Evolutionary conservation across 2,797 vertebrate species (phyloP).

Genomic region (Anabacerthia variegaticeps): DNA sequence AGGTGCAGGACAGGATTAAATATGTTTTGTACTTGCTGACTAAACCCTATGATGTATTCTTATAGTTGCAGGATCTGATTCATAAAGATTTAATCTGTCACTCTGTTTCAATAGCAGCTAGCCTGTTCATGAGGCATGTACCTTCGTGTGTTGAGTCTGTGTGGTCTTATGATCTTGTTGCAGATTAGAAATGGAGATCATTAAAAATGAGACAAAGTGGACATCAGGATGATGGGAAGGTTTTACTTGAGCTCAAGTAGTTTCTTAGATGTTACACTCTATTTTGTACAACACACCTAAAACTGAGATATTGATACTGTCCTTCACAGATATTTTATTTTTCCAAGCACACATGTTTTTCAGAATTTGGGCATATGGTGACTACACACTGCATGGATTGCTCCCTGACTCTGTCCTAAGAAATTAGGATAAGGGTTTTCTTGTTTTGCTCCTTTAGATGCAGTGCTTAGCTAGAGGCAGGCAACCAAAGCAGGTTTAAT

Average conservation of each 20-base stretch:
- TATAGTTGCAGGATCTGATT: constrained; percentile 1
- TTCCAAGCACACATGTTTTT: background rate
- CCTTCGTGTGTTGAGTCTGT: background rate
- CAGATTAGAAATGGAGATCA: background rate
- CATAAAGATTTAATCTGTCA: background rate
- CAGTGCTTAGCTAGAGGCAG: background rate
- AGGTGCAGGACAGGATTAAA: background rate
- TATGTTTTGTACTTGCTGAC: background rate
- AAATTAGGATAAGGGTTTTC: background rate
- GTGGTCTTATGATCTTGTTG: background rate
- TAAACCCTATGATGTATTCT: background rate
- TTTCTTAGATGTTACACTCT: background rate
- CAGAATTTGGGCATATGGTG: background rate
- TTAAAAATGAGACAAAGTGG: background rate
- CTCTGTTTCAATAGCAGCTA: background rate
- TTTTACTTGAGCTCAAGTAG: background rate
- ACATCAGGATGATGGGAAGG: background rate
- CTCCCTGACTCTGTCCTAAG: background rate
- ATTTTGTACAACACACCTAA: background rate
- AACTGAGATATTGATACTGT: background rate
- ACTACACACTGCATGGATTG: background rate
- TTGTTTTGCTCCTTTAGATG: background rate
- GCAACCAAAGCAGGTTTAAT: background rate
- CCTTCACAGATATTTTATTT: rapidly evolving
- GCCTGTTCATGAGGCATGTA: background rate